Evolutionary conservation across 2,797 vertebrate species (phyloP).

Genomic region (Melanotaenia pygmaea): DNA sequence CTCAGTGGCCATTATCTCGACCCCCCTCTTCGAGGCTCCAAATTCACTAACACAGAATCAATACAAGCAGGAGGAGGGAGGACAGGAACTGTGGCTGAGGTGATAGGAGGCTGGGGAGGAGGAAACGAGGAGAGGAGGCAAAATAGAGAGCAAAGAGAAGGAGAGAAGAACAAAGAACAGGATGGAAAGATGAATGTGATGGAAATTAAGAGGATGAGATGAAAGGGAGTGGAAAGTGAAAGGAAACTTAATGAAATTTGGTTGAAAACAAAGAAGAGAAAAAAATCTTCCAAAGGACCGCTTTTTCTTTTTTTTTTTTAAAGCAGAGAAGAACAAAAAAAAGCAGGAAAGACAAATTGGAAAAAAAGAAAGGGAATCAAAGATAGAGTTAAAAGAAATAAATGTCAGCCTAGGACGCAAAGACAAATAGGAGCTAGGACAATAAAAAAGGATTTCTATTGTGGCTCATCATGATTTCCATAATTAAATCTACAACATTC

Average conservation of each 20-base stretch:
- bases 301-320: not conserved
- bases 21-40: slow-evolving; percentile 33
- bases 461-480: not conserved
- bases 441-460: not conserved
- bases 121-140: not conserved
- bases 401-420: not conserved
- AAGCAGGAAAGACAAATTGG: not conserved
- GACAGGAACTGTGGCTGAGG: slow-evolving; percentile 64
- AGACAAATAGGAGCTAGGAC: not conserved
- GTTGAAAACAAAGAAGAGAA: not conserved
- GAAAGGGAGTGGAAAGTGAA: not conserved
- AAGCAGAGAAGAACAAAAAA: no score
- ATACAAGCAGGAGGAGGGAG: slow-evolving; percentile 53
- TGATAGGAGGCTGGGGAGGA: slow-evolving; percentile 23
- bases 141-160: not conserved
- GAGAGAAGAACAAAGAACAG: not conserved
- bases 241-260: not conserved
- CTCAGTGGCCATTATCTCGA: slow-evolving; percentile 62
- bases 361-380: not conserved
- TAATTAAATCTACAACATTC: not conserved
- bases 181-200: not conserved
- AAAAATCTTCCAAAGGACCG: not conserved
- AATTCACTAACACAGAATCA: slow-evolving; percentile 66
- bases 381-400: not conserved
- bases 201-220: not conserved